A percentile compares a stretch with the other conserved stretches of the same genome.
Evolutionary conservation across 2,888 invertebrate genomes (phyloP).

Genomic region (Ophion ellenae): DNA sequence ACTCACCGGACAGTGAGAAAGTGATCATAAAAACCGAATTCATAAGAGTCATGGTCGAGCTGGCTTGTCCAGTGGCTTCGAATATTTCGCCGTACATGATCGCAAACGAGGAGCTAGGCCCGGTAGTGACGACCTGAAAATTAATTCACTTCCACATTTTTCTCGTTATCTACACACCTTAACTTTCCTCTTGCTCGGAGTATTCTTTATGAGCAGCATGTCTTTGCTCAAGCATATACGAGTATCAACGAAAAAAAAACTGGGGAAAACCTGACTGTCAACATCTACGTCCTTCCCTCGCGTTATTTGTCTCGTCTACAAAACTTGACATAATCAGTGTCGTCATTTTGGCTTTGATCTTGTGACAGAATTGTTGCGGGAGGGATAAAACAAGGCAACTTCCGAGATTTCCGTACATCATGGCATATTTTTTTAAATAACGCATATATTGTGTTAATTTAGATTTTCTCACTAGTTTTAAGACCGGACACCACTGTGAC

Average conservation of each 20-base stretch:
- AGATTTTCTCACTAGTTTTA: neutral
- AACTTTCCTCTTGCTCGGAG: too few species aligned
- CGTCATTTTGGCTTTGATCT: neutral
- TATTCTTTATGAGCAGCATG: too few species aligned
- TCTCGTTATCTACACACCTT: neutral
- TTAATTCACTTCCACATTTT: conserved; percentile 33
- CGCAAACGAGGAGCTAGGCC: conserved; percentile 89
- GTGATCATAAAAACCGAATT: conserved; percentile 89
- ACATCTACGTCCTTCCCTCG: neutral
- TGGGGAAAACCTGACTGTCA: neutral
- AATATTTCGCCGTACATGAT: conserved; percentile 90
- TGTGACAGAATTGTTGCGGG: neutral
- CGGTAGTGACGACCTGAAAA: conserved; percentile 88
- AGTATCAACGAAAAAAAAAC: neutral
- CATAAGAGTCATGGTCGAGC: conserved; percentile 89
- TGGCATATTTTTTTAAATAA: too few species aligned
- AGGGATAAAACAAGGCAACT: neutral
- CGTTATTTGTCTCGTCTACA: neutral
- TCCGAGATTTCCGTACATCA: neutral
- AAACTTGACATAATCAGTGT: neutral
- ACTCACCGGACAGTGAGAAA: conserved; percentile 87
- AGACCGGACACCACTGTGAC: too few species aligned
- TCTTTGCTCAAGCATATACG: neutral
- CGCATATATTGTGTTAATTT: too few species aligned
- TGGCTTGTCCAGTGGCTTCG: conserved; percentile 87